Evolutionary conservation across 2,888 invertebrate genomes (phyloP).

Genomic region (Drosophila barbarae): DNA sequence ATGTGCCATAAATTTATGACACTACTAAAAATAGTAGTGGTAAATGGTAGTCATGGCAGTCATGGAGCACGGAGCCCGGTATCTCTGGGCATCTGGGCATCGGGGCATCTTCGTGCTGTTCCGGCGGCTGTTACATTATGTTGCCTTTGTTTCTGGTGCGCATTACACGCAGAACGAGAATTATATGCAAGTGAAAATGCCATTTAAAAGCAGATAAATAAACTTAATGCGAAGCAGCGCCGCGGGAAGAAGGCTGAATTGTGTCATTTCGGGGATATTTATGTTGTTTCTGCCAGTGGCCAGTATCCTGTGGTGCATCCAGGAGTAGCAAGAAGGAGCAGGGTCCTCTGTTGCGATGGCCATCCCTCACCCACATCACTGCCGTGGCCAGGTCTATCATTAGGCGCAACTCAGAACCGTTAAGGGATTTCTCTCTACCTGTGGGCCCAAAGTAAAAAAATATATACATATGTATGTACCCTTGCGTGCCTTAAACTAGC

Average conservation of each 20-base stretch:
- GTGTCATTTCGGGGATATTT: slow-evolving; percentile 35
- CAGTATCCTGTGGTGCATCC: slow-evolving; percentile 30
- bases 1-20: slow-evolving; percentile 74
- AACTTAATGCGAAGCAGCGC: slow-evolving; percentile 63
- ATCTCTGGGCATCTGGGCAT: slow-evolving; percentile 9
- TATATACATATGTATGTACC: neutral
- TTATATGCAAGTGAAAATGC: slow-evolving; percentile 72
- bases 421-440: slow-evolving; percentile 34
- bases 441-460: slow-evolving; percentile 11
- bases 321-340: slow-evolving; percentile 3
- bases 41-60: slow-evolving; percentile 61
- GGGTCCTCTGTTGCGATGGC: neutral
- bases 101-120: slow-evolving; percentile 37
- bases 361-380: slow-evolving; percentile 27
- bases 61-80: slow-evolving; percentile 18
- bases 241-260: slow-evolving; percentile 21
- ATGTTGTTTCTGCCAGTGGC: slow-evolving; percentile 7
- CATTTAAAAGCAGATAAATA: slow-evolving; percentile 72
- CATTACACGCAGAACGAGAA: slow-evolving; percentile 67
- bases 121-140: slow-evolving; percentile 64
- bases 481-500: slow-evolving; percentile 65
- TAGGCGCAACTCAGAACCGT: slow-evolving; percentile 43
- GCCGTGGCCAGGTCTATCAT: slow-evolving; percentile 36
- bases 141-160: slow-evolving; percentile 73
- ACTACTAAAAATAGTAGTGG: slow-evolving; percentile 71